Conservation (phyloP, 2,113 vertebrate genomes). For the Thryonomys swinderianus region DNA sequence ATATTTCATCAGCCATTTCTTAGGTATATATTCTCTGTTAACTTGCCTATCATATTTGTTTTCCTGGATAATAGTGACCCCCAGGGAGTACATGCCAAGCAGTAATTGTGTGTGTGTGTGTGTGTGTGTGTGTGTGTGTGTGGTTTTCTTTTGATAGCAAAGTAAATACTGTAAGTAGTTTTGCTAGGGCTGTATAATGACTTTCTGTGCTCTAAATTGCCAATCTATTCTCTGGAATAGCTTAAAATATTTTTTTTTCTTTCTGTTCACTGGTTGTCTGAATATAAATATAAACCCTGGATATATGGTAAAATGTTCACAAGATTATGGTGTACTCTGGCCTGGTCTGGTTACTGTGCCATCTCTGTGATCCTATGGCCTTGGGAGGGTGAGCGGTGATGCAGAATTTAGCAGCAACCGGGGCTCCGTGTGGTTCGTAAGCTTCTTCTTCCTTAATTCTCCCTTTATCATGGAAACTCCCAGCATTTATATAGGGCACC, state of each 20-base stretch:
- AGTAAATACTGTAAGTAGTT: slow-evolving; percentile 11
- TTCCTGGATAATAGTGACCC: not conserved
- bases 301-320: not conserved
- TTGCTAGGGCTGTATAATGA: not conserved
- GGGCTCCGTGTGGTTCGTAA: no score
- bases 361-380: no score
- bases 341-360: no score
- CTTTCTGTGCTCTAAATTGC: not conserved
- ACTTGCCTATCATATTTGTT: slow-evolving; percentile 32
- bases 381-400: no score
- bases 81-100: not conserved
- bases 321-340: not conserved
- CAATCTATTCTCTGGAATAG: not conserved
- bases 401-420: no score
- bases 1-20: slow-evolving; percentile 8
- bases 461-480: no score
- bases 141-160: not conserved
- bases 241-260: slow-evolving; percentile 10
- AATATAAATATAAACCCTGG: not conserved
- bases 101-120: not conserved
- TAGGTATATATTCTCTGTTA: not conserved
- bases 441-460: no score
- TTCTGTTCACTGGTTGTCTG: slow-evolving; percentile 28
- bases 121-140: not conserved
- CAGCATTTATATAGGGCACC: no score